Base-by-base conservation (phyloP, 2,113 vertebrate species). In the Excalfactoria chinensis region DNA sequence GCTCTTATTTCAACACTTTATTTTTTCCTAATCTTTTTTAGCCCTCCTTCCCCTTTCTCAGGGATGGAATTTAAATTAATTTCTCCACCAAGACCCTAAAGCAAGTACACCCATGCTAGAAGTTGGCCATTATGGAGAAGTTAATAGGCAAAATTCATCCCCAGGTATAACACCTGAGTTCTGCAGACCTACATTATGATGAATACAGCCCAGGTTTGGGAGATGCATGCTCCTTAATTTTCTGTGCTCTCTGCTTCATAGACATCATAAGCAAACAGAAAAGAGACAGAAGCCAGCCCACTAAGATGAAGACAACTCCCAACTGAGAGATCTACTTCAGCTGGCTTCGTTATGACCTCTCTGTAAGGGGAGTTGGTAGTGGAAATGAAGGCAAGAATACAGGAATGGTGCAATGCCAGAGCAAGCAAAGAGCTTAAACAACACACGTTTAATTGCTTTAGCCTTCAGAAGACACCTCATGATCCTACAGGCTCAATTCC, bases 1-100 rank as follows among this genome's bases (percentile, higher is more conserved):
- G 23, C 26, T 59, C 43, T 93, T 55, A 44, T 86, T 94, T 86
- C 74, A 90, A 37, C 13, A n/a, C 23, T 96, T 93, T n/a, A 25
- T 88, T 80, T 89, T 22, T 60, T 58, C 32, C 37, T 62, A 35
- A 37, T 43, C 17, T 67, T 55, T 92, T 62, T 63, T 67, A 26
- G 20, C 49, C 90, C 78, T 72, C 84, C 22, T 53, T 26, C 76
- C 44, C 25, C 1, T 0, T 13, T 49, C 41, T 73, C 55, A 70
- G 76, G 23, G 77, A 84, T 69, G 62, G n/a, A 73, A 67, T 88
- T 90, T 68, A 81, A 85, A 86, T 79, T 59, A 53, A 87, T 69
- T 78, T 23, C 41, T 41, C 17, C 34, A 43, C 46, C 17, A 86
- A 72, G 30, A 25, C 8, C 69, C 62, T 48, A 41, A 20, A 56